These are phyloP conservation scores for Sialis fuliginosa DNA, from an alignment of 2,888 invertebrate genomes.

Conservation along the genomic window DNA sequence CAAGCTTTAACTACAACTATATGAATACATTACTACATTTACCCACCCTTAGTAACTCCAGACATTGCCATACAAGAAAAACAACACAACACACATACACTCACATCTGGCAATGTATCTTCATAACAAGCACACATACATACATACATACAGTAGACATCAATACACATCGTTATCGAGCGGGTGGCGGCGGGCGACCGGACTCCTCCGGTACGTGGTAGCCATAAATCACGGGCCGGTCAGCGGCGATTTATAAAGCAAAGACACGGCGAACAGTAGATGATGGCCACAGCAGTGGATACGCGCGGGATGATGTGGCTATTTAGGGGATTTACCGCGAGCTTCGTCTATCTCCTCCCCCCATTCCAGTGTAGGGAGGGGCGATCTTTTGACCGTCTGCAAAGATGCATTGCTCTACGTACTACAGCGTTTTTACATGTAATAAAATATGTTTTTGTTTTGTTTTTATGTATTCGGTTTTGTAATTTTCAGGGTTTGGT, in stretches of 20 bases:
- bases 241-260: not conserved
- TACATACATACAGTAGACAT: too few relatives aligned
- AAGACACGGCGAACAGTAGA: not conserved
- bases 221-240: constrained; percentile 2
- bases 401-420: not conserved
- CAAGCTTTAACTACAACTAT: too few relatives aligned
- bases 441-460: not conserved
- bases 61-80: too few relatives aligned
- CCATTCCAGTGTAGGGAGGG: too few relatives aligned
- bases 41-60: too few relatives aligned
- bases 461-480: not conserved
- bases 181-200: constrained; percentile 9
- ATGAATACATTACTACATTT: too few relatives aligned
- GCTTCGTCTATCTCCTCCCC: not conserved
- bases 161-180: constrained; percentile 1
- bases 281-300: constrained; percentile 1
- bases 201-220: constrained; percentile 5
- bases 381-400: not conserved
- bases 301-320: constrained; percentile 17
- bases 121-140: too few relatives aligned
- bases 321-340: constrained; percentile 19
- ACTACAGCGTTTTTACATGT: not conserved
- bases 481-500: too few relatives aligned
- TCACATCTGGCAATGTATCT: too few relatives aligned
- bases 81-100: too few relatives aligned